phyloP scores from a whole-genome alignment of 2,888 invertebrate species.

The Drosophila emarginata region DNA sequence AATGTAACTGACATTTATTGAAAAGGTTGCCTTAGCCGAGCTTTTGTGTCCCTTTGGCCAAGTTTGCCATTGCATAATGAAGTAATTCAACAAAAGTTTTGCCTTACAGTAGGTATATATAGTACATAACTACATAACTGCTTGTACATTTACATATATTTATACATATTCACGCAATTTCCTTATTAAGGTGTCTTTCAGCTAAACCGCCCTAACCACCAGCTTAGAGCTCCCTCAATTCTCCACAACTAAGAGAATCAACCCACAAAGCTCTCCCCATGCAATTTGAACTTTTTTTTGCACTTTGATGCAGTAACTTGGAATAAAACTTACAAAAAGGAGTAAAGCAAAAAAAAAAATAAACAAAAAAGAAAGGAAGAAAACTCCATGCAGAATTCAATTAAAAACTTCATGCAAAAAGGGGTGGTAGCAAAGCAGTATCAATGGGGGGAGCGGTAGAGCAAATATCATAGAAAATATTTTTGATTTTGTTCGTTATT shows the following conservation, averaged over 20 bases:
- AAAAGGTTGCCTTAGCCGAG: background rate
- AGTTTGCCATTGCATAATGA: background rate
- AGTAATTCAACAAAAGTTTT: background rate
- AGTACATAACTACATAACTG: background rate
- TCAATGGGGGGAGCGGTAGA: background rate
- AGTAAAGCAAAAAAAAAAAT: slow-evolving; percentile 24
- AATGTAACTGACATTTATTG: slow-evolving; percentile 10
- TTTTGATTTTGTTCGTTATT: slow-evolving; percentile 43
- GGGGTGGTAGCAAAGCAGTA: background rate
- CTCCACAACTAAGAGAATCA: slow-evolving; percentile 3
- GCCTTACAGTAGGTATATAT: background rate
- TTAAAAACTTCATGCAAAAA: slow-evolving; percentile 47
- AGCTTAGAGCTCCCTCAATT: slow-evolving; percentile 12
- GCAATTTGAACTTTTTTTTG: slow-evolving; percentile 41
- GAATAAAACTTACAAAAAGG: slow-evolving; percentile 39
- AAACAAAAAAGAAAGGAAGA: slow-evolving; percentile 12
- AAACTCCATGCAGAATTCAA: slow-evolving; percentile 45
- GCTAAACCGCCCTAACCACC: background rate
- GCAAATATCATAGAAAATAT: slow-evolving; percentile 46
- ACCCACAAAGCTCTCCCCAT: slow-evolving; percentile 8
- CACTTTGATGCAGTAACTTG: slow-evolving; percentile 44
- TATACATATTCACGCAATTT: slow-evolving; percentile 28
- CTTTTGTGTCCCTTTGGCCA: background rate
- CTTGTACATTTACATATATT: background rate
- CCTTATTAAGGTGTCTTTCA: slow-evolving; percentile 22